Evolutionary conservation across 2,797 vertebrate species (phyloP).

Genomic region (Pterois miles): DNA sequence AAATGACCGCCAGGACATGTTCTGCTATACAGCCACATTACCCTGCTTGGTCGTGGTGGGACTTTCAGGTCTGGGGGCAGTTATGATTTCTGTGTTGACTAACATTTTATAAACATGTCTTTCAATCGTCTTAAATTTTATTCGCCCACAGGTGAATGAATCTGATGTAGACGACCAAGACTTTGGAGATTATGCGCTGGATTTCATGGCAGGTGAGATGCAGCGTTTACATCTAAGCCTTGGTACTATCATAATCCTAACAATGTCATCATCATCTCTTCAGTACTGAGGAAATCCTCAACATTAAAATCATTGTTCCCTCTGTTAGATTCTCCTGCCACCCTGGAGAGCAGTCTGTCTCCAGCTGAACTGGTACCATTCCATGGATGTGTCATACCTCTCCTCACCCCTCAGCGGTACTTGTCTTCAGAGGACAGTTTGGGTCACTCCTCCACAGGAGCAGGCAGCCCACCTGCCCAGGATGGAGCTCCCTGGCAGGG

Average conservation of each 20-base stretch:
- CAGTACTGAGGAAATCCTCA: neutral
- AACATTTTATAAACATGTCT: neutral
- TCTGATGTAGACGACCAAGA: constrained; percentile 81
- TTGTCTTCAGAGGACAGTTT: constrained; percentile 40
- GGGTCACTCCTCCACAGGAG: constrained; percentile 30
- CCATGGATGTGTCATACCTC: constrained; percentile 76
- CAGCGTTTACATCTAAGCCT: neutral
- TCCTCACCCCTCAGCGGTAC: constrained; percentile 64
- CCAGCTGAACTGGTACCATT: constrained; percentile 74
- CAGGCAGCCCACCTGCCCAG: neutral
- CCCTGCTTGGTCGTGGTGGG: constrained; percentile 57
- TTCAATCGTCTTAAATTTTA: constrained; percentile 14
- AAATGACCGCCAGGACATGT: constrained; percentile 57
- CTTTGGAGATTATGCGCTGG: constrained; percentile 85
- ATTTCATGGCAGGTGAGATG: constrained; percentile 84
- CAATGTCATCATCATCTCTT: neutral
- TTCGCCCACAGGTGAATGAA: constrained; percentile 75
- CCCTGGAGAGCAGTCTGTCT: constrained; percentile 78
- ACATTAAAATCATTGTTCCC: neutral
- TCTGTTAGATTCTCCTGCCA: constrained; percentile 81
- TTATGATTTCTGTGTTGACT: accelerated
- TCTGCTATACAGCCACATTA: constrained; percentile 18
- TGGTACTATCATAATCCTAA: neutral
- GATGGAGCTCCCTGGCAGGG: constrained; percentile 80
- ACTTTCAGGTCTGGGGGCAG: constrained; percentile 62